These are phyloP conservation scores for Catharus bicknelli DNA, from an alignment of 2,113 vertebrate species.

Conservation along the genomic window DNA sequence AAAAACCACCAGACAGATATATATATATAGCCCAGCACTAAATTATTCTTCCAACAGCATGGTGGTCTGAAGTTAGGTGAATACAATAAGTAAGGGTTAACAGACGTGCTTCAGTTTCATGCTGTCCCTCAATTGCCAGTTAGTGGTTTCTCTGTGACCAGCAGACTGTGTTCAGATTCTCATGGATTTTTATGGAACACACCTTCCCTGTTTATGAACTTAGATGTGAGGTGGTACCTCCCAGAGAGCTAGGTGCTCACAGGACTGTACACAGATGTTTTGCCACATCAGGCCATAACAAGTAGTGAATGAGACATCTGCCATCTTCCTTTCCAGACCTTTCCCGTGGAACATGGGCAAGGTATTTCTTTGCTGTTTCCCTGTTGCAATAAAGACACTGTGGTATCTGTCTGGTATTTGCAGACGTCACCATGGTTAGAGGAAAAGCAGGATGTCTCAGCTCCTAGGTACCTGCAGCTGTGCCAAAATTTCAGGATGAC, in stretches of 20 bases:
- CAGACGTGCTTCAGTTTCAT: background rate
- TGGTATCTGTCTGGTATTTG: background rate
- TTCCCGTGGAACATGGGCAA: background rate
- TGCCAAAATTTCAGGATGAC: fast-evolving
- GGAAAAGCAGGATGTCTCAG: background rate
- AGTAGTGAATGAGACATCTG: background rate
- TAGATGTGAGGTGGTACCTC: background rate
- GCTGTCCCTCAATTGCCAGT: background rate
- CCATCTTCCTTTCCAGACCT: background rate
- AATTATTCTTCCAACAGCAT: background rate
- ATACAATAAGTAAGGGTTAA: background rate
- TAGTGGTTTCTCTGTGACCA: background rate
- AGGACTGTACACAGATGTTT: background rate
- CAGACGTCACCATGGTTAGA: background rate
- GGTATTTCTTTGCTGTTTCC: background rate
- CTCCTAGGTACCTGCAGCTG: background rate
- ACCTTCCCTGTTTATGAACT: background rate
- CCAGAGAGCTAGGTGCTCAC: background rate
- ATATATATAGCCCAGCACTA: background rate
- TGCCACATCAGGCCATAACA: background rate
- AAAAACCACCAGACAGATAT: background rate
- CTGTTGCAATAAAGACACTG: background rate
- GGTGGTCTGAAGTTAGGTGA: background rate
- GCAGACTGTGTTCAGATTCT: background rate
- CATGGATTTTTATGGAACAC: background rate